Conservation (phyloP, 2,113 vertebrate species). For the Tonatia bakeri region DNA sequence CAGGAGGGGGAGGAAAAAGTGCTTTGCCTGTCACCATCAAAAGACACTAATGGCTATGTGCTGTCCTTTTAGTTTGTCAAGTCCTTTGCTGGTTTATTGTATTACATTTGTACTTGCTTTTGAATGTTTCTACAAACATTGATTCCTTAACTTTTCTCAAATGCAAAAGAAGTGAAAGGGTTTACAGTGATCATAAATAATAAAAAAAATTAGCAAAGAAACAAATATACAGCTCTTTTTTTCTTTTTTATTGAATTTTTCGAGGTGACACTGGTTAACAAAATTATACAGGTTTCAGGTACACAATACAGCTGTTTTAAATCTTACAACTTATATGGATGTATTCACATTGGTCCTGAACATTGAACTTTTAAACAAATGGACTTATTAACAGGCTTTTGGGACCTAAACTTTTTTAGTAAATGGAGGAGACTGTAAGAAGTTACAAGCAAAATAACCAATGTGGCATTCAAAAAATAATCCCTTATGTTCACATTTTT, state of each 20-base stretch:
- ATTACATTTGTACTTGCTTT: not conserved
- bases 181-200: not conserved
- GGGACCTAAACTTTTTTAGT: not conserved
- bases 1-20: not conserved
- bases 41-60: not conserved
- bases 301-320: not conserved
- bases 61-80: not conserved
- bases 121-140: not conserved
- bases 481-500: not conserved
- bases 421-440: not conserved
- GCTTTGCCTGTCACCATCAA: conserved; percentile 22
- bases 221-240: not conserved
- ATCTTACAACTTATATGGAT: not conserved
- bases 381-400: not conserved
- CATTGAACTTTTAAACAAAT: not conserved
- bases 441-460: not conserved
- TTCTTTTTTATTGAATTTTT: too few relatives aligned
- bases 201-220: not conserved
- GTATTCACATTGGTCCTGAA: not conserved
- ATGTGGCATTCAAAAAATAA: not conserved
- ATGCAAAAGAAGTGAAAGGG: not conserved
- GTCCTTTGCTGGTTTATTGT: not conserved
- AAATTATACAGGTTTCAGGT: too few relatives aligned
- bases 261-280: too few relatives aligned
- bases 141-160: not conserved